Base-by-base conservation (phyloP, 2,888 invertebrate genomes). In the Drosophila borborema region DNA sequence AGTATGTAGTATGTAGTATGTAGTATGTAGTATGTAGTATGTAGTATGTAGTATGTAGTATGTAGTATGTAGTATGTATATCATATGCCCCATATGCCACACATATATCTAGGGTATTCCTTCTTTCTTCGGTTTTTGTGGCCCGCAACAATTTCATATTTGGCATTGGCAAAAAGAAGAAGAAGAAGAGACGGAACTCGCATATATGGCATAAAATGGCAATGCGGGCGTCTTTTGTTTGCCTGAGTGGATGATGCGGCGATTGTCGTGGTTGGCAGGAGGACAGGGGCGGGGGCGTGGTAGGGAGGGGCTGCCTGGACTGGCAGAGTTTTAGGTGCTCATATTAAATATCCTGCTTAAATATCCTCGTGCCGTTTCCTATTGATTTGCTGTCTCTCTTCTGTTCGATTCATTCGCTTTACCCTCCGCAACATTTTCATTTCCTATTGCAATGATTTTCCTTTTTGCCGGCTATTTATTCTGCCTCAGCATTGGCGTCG, bases 401-500 rank as follows among this genome's bases (percentile, higher is more conserved):
- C 72, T 40, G 49, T 67, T 64, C 72, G 58, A 66, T 59, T 62
- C 54, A 7, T 46, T 64, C 49, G 46, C 38, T 45, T 34, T 28
- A 28, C 6, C 28, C 28, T 5, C 28, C 72, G 66, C 76, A 77
- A 77, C 90, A 80, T 86, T 90, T 90, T 91, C 90, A 90, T 91
- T 90, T 91, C 91, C 91, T 84, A 78, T 82, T 89, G 85, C 89
- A 86, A 87, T 87, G 89, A 89, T 89, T 85, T 87, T 81, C 71
- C 68, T 63, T 67, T 82, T 71, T 71, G 59, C 75, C 76, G 65
- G 69, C 77, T 84, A 82, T 90, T 86, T 88, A 74, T 77, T 76
- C 82, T 74, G 86, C 77, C 86, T 72, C 58, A 48, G 55, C 64
- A 56, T 56, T 40, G 69, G 31, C 51, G 62, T 23, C 23, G 23